A percentile compares a stretch with the other conserved stretches of the same genome.
phyloP scores from a whole-genome alignment of 2,113 vertebrate genomes.

The Oncorhynchus gorbuscha region DNA sequence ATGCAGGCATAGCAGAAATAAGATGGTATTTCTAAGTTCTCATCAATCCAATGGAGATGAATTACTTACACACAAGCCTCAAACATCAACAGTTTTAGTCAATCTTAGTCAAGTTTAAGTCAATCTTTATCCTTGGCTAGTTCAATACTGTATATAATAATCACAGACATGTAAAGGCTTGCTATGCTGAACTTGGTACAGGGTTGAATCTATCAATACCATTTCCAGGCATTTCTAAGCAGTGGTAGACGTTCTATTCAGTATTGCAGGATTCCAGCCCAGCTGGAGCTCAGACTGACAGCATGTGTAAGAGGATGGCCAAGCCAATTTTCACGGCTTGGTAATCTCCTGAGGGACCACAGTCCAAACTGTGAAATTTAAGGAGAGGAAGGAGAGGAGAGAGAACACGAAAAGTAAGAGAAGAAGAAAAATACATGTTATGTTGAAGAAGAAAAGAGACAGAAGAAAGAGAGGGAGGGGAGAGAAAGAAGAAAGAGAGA shows the following conservation, averaged over 20 bases:
- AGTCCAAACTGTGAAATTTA: background rate
- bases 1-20: too few species aligned
- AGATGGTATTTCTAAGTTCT: too few species aligned
- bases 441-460: conserved; percentile 10
- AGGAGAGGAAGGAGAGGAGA: background rate
- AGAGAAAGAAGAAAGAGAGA: conserved; percentile 1
- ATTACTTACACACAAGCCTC: too few species aligned
- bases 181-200: too few species aligned
- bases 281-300: background rate
- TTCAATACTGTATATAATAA: too few species aligned
- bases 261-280: background rate
- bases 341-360: too few species aligned
- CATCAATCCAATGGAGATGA: too few species aligned
- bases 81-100: too few species aligned
- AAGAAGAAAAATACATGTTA: conserved; percentile 7
- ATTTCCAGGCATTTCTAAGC: background rate
- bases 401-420: background rate
- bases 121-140: too few species aligned
- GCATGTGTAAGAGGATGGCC: background rate
- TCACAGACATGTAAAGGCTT: too few species aligned
- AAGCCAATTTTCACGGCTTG: background rate
- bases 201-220: too few species aligned
- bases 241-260: background rate
- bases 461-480: background rate
- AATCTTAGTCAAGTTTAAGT: too few species aligned